Base-by-base conservation (phyloP, 2,113 vertebrate genomes). In the Hiodon tergisus region DNA sequence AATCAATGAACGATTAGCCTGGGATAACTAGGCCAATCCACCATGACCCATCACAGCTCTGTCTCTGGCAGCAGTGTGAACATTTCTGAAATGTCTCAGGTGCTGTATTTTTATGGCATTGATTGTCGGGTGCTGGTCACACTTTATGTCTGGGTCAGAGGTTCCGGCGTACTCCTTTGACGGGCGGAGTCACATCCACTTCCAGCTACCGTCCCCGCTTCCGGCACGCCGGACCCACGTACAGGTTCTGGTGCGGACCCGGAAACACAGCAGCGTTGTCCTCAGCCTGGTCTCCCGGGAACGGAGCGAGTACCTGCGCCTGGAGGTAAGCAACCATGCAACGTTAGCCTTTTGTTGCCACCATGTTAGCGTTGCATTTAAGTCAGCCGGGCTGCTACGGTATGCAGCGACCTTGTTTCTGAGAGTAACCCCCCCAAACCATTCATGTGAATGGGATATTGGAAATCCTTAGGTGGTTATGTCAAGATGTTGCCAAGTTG, bases 201-300 rank as follows among this genome's bases (percentile, higher is more conserved):
- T 91, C 79, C 90, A 92, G 89, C 79, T 95, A 55, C 81, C 86
- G 0, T 69, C 88, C 3, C 81, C 83, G 0, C 77, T 91, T 60
- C 86, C 91, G 0, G 77, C 91, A 31, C 89, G 93, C 4, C 89
- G 88, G 85, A 95, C 89, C 0, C 86, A 79, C 77, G 81, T 93
- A 10, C 89, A 93, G 78, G 90, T 92, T 8, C 84, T 93, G 85
- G 80, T 95, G 59, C 91, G 95, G 73, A 95, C 93, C 1, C 91
- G 93, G 14, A 92, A 93, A 84, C 90, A 91, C 75, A 80, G 89
- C 81, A 81, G 93, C 31, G 78, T 90, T 79, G 86, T 96, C 84
- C 52, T 87, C 4, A 92, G 84, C 77, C 60, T 95, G 80, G 86
- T 86, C 59, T 93, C 94, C 0, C 88, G 82, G 48, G 90, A 82